Percentiles rank a stretch among this genome's conserved stretches.
Conservation (phyloP, 1,140 invertebrate genomes). For the Stegodyphus mimosarum region DNA sequence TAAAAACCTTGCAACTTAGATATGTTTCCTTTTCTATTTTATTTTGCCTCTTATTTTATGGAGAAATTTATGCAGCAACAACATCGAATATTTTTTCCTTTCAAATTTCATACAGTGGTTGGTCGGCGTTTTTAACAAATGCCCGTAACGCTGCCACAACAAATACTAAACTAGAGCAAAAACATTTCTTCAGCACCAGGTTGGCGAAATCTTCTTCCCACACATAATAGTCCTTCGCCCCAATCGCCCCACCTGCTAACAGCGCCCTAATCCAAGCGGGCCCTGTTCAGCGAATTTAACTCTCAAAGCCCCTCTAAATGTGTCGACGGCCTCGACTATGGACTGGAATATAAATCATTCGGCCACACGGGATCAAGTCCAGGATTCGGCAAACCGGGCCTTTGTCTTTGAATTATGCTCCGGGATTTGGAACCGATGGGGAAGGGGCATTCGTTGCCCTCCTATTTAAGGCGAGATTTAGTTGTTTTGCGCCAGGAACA, state of each 20-base stretch:
- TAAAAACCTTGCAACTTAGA: no score
- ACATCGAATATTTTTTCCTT: neutral
- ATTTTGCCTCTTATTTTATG: no score
- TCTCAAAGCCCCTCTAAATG: slow-evolving; percentile 56
- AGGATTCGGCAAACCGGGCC: slow-evolving; percentile 13
- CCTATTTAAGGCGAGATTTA: slow-evolving; percentile 36
- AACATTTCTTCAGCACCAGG: slow-evolving; percentile 24
- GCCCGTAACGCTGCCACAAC: no score
- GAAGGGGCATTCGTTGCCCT: neutral
- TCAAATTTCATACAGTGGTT: neutral
- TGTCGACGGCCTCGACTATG: slow-evolving; percentile 44
- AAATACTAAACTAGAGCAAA: no score
- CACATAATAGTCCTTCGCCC: slow-evolving; percentile 52
- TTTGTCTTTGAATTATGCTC: slow-evolving; percentile 53
- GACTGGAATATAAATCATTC: slow-evolving; percentile 57
- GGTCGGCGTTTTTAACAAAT: no score
- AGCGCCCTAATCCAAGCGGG: slow-evolving; percentile 48
- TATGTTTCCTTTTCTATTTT: no score
- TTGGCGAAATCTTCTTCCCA: slow-evolving; percentile 17
- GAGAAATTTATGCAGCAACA: neutral
- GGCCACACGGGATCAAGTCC: slow-evolving; percentile 47
- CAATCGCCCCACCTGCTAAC: slow-evolving; percentile 55
- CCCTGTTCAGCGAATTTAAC: slow-evolving; percentile 43
- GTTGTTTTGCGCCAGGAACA: neutral
- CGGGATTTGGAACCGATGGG: slow-evolving; percentile 2